These are phyloP conservation scores for Montipora cactus DNA, from an alignment of 64 coral and sea anemone species.

Conservation along the genomic window DNA sequence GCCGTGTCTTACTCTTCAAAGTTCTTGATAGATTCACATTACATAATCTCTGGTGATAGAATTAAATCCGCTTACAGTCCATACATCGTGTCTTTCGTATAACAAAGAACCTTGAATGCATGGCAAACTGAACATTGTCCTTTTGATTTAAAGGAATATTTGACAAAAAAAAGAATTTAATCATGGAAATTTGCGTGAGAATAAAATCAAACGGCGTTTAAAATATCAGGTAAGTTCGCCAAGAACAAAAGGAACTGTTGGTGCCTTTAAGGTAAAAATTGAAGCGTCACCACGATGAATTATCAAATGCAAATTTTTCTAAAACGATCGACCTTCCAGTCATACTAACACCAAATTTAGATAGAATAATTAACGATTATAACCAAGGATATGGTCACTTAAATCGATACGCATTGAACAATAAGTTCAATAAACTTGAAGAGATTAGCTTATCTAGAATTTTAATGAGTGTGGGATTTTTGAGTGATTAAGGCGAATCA, in stretches of 20 bases:
- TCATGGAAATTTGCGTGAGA: no score
- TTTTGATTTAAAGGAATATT: no score
- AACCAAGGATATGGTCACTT: background rate
- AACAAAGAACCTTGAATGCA: no score
- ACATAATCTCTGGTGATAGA: background rate
- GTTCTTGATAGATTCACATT: background rate
- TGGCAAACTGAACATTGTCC: no score
- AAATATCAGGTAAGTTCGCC: no score
- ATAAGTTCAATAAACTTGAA: slow-evolving; percentile 25
- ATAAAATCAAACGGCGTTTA: no score
- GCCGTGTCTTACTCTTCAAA: background rate
- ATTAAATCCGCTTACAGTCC: background rate
- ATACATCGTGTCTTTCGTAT: background rate
- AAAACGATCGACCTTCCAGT: background rate
- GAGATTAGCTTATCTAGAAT: slow-evolving; percentile 8
- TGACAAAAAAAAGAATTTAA: no score
- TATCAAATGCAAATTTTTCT: no score
- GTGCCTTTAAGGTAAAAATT: no score
- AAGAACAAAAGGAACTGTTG: no score
- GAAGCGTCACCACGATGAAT: no score
- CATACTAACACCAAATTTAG: background rate
- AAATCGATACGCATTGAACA: background rate
- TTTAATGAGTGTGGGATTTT: background rate
- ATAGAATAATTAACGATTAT: background rate
- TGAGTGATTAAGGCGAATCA: background rate